phyloP scores from a whole-genome alignment of 2,888 invertebrate genomes.

The Ommatoiulus sabulosus region DNA sequence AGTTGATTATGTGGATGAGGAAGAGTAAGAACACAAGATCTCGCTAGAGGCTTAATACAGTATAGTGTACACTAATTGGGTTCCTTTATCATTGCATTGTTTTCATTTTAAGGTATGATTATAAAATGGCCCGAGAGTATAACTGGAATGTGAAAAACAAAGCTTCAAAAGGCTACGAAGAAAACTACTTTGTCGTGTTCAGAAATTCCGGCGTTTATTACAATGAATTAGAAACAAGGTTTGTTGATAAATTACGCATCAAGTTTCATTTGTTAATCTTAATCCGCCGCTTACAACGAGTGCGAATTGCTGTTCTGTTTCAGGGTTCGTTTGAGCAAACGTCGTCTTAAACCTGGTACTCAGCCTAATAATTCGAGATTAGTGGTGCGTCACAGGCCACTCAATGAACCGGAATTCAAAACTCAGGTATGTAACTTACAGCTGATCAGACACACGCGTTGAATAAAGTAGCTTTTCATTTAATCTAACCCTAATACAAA shows the following conservation, averaged over 20 bases:
- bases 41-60: no score
- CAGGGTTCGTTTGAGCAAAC: conserved; percentile 91
- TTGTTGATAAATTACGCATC: conserved; percentile 53
- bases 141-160: conserved; percentile 99
- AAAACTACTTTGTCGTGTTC: conserved; percentile 96
- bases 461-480: conserved; percentile 13
- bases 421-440: conserved; percentile 74
- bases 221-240: conserved; percentile 90
- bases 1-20: conserved; percentile 86
- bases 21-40: conserved; percentile 70
- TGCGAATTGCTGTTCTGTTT: conserved; percentile 55
- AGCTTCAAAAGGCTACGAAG: conserved; percentile 93
- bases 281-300: background rate
- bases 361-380: conserved; percentile 82
- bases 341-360: conserved; percentile 82
- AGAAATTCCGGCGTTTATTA: conserved; percentile 92
- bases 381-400: conserved; percentile 89
- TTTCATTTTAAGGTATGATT: conserved; percentile 78
- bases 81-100: background rate
- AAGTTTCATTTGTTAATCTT: background rate
- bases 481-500: background rate
- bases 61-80: no score
- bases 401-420: conserved; percentile 85
- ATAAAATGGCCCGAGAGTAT: conserved; percentile 97
- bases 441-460: background rate